A percentile compares a stretch with the other conserved stretches of the same genome.
These are phyloP conservation scores for Dermochelys coriacea DNA, from an alignment of 2,797 vertebrate genomes.

Conservation along the genomic window DNA sequence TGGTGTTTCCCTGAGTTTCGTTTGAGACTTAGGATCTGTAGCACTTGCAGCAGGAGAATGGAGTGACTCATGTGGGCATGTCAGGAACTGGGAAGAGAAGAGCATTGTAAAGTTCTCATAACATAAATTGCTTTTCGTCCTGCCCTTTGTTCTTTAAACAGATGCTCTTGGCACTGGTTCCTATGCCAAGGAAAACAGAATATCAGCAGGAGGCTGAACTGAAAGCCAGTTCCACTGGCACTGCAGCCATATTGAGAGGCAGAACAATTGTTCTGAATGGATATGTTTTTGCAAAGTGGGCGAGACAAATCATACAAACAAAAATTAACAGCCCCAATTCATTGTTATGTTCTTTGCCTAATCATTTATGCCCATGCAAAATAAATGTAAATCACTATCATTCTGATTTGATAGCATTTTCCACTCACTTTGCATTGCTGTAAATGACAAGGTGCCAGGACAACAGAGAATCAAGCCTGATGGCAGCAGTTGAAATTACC, in stretches of 20 bases:
- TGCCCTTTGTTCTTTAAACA: conserved; percentile 30
- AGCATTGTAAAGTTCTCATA: conserved; percentile 32
- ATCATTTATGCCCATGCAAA: background rate
- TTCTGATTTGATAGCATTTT: background rate
- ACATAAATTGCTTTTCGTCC: conserved; percentile 49
- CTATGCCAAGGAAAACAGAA: conserved; percentile 15
- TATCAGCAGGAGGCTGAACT: background rate
- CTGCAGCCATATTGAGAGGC: background rate
- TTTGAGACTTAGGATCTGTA: conserved; percentile 52
- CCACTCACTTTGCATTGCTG: background rate
- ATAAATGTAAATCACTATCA: background rate
- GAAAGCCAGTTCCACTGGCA: background rate
- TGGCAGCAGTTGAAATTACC: background rate
- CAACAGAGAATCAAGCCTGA: background rate
- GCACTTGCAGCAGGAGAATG: conserved; percentile 42
- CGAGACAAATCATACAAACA: background rate
- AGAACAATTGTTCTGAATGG: background rate
- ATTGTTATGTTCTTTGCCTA: background rate
- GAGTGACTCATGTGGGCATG: conserved; percentile 56
- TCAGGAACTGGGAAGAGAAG: conserved; percentile 38
- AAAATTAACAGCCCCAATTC: background rate
- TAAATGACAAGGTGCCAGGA: fast-evolving
- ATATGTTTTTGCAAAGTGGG: background rate
- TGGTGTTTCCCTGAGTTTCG: conserved; percentile 49
- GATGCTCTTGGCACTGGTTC: conserved; percentile 3